Conservation (phyloP, 2,113 vertebrate genomes). For the Pterocles burchelli region DNA sequence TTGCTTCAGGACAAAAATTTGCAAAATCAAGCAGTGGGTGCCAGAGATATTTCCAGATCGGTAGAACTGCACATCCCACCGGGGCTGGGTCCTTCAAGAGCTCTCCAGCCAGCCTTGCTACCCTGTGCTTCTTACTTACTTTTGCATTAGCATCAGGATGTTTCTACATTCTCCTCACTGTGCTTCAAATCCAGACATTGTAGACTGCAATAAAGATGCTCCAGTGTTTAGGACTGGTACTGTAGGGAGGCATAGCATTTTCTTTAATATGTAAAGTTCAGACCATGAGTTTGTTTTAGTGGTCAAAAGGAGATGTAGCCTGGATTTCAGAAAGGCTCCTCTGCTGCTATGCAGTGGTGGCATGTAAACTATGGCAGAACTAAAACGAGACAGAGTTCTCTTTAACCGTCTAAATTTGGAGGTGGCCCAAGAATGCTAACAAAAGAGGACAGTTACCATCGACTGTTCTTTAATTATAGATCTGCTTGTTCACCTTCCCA, state of each 20-base stretch:
- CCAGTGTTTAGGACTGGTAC: not conserved
- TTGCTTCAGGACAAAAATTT: not conserved
- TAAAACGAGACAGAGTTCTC: slow-evolving; percentile 44
- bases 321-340: slow-evolving; percentile 11
- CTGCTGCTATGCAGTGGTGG: slow-evolving; percentile 45
- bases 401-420: slow-evolving; percentile 68
- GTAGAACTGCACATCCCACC: not conserved
- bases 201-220: not conserved
- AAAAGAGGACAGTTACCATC: slow-evolving; percentile 51
- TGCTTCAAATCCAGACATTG: not conserved
- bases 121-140: not conserved
- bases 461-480: slow-evolving; percentile 73
- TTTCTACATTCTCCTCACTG: not conserved
- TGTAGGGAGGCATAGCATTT: not conserved
- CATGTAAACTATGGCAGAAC: slow-evolving; percentile 66
- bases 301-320: not conserved
- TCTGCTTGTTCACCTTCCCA: slow-evolving; percentile 73
- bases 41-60: not conserved
- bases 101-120: not conserved
- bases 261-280: not conserved
- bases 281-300: not conserved
- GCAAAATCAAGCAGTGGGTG: not conserved
- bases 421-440: slow-evolving; percentile 49
- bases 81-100: not conserved
- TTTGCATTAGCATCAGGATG: not conserved